Conservation (phyloP, 2,113 vertebrate species). For the Anarhynchus alexandrinus region DNA sequence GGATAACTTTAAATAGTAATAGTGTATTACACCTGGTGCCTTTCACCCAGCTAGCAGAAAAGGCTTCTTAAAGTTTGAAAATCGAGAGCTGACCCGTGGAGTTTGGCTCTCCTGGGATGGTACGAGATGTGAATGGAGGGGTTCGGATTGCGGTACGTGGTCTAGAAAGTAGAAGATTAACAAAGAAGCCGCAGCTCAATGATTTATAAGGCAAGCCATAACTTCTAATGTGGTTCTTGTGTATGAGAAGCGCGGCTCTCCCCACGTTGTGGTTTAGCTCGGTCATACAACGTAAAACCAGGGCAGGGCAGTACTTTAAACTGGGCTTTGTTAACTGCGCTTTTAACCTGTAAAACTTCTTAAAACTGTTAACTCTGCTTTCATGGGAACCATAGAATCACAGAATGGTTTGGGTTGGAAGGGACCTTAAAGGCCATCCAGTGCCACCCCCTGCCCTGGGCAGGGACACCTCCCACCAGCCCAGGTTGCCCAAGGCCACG, state of each 20-base stretch:
- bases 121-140: too few relatives aligned
- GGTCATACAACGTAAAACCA: too few relatives aligned
- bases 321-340: too few relatives aligned
- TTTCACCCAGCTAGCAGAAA: neutral
- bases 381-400: neutral
- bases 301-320: neutral
- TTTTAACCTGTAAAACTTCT: neutral
- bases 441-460: too few relatives aligned
- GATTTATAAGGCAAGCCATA: too few relatives aligned
- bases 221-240: neutral
- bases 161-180: neutral
- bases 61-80: neutral
- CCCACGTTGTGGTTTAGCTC: accelerated
- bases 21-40: neutral
- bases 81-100: neutral
- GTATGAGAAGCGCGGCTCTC: neutral
- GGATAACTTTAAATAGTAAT: neutral
- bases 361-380: neutral
- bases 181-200: neutral
- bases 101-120: neutral
- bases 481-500: too few relatives aligned
- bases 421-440: too few relatives aligned
- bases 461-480: too few relatives aligned
- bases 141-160: too few relatives aligned
- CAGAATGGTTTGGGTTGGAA: too few relatives aligned